phyloP scores from a whole-genome alignment of 2,888 invertebrate genomes.

The Acleris holmiana region DNA sequence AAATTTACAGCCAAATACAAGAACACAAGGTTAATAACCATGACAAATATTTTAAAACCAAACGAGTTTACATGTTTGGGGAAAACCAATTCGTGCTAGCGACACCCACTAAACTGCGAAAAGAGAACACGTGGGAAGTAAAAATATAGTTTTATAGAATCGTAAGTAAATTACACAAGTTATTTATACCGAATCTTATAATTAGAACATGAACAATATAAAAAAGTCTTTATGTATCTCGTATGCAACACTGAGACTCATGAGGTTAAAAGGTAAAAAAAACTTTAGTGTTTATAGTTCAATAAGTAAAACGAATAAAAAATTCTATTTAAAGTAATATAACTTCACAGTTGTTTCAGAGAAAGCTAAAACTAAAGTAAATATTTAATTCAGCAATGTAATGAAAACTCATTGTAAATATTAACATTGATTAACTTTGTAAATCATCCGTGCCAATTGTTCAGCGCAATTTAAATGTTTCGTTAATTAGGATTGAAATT shows the following conservation, averaged over 20 bases:
- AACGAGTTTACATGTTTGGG: conserved; percentile 4
- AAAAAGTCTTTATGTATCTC: too few relatives aligned
- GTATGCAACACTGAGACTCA: too few relatives aligned
- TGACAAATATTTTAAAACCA: conserved; percentile 12
- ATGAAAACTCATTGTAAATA: conserved; percentile 1
- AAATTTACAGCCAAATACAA: too few relatives aligned
- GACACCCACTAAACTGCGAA: conserved; percentile 14
- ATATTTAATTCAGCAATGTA: background rate
- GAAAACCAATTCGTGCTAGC: conserved; percentile 10
- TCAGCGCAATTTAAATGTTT: conserved; percentile 25
- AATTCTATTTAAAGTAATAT: too few relatives aligned
- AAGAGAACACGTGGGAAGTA: conserved; percentile 5
- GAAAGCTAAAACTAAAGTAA: too few relatives aligned
- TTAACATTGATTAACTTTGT: conserved; percentile 5
- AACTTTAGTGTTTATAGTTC: too few relatives aligned
- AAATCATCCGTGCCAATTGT: conserved; percentile 8
- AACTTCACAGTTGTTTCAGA: too few relatives aligned
- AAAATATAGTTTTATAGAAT: background rate
- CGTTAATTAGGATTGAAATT: conserved; percentile 29
- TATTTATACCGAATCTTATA: too few relatives aligned
- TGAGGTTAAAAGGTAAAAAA: too few relatives aligned
- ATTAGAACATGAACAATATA: too few relatives aligned
- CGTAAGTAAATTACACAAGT: background rate
- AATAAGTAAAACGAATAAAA: too few relatives aligned
- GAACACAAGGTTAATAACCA: conserved; percentile 6